Percentiles rank a stretch among this genome's conserved stretches.
phyloP scores from a whole-genome alignment of 2,113 vertebrate genomes.

The Isichthys henryi region DNA sequence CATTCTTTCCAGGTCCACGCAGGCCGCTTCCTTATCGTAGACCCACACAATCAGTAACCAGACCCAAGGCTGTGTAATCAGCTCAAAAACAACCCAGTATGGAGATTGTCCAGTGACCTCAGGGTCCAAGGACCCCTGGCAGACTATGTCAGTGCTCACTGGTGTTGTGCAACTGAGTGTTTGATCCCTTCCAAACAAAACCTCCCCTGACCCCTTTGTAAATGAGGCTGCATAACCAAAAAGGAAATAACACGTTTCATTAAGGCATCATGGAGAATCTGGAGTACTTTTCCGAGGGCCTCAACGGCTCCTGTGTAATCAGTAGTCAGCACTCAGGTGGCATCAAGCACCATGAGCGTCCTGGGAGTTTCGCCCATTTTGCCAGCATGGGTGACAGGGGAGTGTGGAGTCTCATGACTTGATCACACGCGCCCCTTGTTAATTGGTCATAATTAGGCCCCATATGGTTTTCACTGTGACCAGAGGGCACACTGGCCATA shows the following conservation, averaged over 20 bases:
- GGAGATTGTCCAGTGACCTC: neutral
- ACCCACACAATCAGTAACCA: neutral
- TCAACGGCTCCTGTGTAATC: neutral
- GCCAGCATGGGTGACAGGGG: neutral
- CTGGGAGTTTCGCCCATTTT: neutral
- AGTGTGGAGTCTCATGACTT: neutral
- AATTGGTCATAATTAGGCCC: neutral
- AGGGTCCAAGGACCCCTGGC: neutral
- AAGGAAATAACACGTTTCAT: neutral
- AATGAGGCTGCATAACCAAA: neutral
- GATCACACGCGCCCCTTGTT: neutral
- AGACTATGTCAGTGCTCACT: neutral
- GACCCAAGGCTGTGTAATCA: slow-evolving; percentile 1
- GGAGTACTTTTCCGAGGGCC: neutral
- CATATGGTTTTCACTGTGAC: neutral
- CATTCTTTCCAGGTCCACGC: neutral
- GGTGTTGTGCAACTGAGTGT: neutral
- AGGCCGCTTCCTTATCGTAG: neutral
- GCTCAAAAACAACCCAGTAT: slow-evolving; percentile 10
- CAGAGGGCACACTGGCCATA: too few species aligned
- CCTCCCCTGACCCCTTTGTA: neutral
- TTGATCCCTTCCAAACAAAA: neutral
- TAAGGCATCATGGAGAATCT: neutral
- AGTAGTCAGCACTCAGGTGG: neutral
- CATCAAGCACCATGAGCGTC: neutral